Percentiles rank a stretch among this genome's conserved stretches.
These are phyloP conservation scores for Prosopocoilus inquinatus DNA, from an alignment of 2,888 invertebrate genomes.

Conservation along the genomic window DNA sequence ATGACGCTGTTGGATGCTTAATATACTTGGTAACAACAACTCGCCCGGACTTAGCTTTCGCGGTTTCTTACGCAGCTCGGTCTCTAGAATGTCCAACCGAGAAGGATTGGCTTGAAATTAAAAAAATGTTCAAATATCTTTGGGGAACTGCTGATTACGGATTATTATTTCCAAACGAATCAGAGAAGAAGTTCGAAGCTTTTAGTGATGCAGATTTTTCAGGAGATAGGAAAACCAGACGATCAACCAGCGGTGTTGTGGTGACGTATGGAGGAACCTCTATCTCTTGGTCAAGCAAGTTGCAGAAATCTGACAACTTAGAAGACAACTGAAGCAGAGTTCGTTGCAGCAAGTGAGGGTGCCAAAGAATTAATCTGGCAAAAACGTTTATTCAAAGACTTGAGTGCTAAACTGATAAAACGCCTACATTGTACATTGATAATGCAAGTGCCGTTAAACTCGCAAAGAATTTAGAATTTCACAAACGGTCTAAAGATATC, in stretches of 20 bases:
- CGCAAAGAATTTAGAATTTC: conserved; percentile 29
- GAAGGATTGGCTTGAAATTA: neutral
- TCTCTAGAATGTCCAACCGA: neutral
- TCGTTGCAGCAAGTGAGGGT: conserved; percentile 33
- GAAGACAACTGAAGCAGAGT: conserved; percentile 34
- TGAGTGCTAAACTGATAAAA: neutral
- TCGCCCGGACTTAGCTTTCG: neutral
- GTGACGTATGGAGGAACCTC: neutral
- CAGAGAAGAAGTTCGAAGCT: neutral
- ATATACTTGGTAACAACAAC: neutral
- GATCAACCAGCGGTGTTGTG: neutral
- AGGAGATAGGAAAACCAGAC: neutral
- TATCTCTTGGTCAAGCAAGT: conserved; percentile 8
- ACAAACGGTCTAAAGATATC: conserved; percentile 26
- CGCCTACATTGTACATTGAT: conserved; percentile 20
- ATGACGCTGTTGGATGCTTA: neutral
- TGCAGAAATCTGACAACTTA: conserved; percentile 26
- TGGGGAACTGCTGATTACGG: neutral
- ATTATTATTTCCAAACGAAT: neutral
- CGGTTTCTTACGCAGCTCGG: neutral
- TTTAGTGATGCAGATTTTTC: neutral
- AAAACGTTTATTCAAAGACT: conserved; percentile 10
- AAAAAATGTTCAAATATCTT: neutral
- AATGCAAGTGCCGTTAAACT: conserved; percentile 27
- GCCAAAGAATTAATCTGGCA: conserved; percentile 25